Percentiles rank a stretch among this genome's conserved stretches.
Evolutionary conservation across 92 coral and sea anemone genomes (phyloP).

Genomic region (Meandrina meandrites): DNA sequence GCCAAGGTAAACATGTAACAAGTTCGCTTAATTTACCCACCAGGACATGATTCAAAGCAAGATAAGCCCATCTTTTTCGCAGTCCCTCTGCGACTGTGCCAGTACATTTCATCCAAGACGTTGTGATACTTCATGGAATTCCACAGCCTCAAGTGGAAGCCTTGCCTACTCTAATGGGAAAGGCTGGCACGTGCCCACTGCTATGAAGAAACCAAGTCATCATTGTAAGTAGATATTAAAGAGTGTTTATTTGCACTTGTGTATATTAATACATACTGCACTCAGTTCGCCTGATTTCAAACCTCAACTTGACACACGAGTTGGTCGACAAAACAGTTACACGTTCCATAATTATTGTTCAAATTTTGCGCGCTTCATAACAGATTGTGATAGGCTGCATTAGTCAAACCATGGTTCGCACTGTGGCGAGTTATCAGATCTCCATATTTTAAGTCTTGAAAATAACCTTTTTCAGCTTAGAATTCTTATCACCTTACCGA

Average conservation of each 20-base stretch:
- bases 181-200: background rate
- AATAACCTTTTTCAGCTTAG: background rate
- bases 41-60: background rate
- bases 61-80: background rate
- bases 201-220: slow-evolving; percentile 1
- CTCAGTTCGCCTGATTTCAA: too few species aligned
- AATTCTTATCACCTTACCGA: background rate
- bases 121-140: background rate
- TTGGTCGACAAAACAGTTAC: too few species aligned
- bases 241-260: background rate
- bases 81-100: background rate
- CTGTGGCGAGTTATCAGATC: too few species aligned
- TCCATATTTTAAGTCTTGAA: background rate
- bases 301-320: too few species aligned
- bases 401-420: too few species aligned
- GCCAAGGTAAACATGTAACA: too few species aligned
- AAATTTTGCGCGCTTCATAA: too few species aligned
- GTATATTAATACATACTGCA: background rate
- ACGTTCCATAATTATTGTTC: too few species aligned
- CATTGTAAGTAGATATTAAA: slow-evolving; percentile 4
- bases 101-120: background rate
- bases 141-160: background rate
- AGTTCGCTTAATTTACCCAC: background rate
- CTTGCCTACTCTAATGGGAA: background rate
- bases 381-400: too few species aligned